Evolutionary conservation across 1,140 invertebrate genomes (phyloP), one percentile per base, ranked within the genome.

Genomic region (Lepidotrigona ventralis): DNA sequence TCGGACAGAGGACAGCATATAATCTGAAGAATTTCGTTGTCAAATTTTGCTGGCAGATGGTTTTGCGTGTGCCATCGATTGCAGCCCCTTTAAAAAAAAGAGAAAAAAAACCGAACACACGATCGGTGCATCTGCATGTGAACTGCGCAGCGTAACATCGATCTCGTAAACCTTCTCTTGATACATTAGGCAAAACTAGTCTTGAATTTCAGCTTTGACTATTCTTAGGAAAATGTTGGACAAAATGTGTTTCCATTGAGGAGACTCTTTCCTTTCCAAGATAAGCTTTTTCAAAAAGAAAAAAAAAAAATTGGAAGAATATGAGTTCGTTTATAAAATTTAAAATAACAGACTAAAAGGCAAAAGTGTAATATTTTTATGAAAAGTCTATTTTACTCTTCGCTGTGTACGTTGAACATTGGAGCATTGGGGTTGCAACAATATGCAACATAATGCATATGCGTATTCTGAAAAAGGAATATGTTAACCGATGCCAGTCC

Each of bases 1-100:
- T 53, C 11, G 23, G 19, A 58, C 29, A 60, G 60, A 79, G 2
- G 46, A 66, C 70, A 81, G 23, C 51, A 8, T 74, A 19, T 66
- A 74, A 81, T 66, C 26, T 3, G 46, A n/a, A 39, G 74, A 54
- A 64, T 54, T 33, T 74, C 26, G 51, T 46, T 33, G 33, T 12
- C 70, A 78, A 78, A 78, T 33, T 78, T 33, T 54, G 3, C 39
- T 53, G 70, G 2, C 79, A 81, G 58, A 54, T 81, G 79, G 56
- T 71, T 81, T 54, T 19, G 11, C 58, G n/a, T 23, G 51, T 74
- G 58, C 11, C 60, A 53, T 73, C 46, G 46, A 51, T 74, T 9
- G 46, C 26, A 23, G 9, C 19, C 54, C 39, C 14, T 53, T 26
- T 0, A 70, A 56, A 56, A 56, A 56, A 56, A 14, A 19, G 19